Evolutionary conservation across 2,797 vertebrate genomes (phyloP), one percentile per base, ranked within the genome.

Genomic region (Melopsittacus undulatus): DNA sequence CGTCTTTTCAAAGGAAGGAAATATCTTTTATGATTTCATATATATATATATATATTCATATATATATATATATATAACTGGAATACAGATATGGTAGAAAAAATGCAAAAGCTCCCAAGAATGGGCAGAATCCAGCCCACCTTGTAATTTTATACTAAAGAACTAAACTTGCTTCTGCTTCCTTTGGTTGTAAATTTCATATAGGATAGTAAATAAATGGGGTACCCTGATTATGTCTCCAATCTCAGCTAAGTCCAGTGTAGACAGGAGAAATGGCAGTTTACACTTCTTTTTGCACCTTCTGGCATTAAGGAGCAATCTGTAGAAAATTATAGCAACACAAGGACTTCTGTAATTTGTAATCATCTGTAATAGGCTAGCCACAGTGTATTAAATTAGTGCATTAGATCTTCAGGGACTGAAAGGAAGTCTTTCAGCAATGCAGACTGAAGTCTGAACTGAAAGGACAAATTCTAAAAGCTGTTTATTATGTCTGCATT

Each of bases 321-420:
- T 68, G 61, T 64, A 85, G 92, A 77, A 94, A 95, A 95, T 93
- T 87, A 89, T 59, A 94, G 81, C 83, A 90, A 80, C 68, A 63
- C 29, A n/a, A 87, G 89, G 83, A 90, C 48, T 89, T 69, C 13
- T 92, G 51, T 87, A 88, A 95, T 96, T 96, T 90, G 61, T 75
- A 93, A 89, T 92, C 45, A 74, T 63, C 68, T 86, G 36, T 80
- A 83, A 88, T 64, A 88, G 83, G 83, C 78, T 59, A 76, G 83
- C 56, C 78, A 36, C 57, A 52, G 87, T 61, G 89, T 72, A 59
- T 83, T 74, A 73, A 82, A 74, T 90, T 62, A 80, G 75, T 59
- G 83, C 83, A 85, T 92, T 66, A 92, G 75, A 74, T 89, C 80
- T 89, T 87, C 59, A 72, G 68, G 59, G 68, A n/a, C 67, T 79